Evolutionary conservation across 2,888 invertebrate species (phyloP).

Genomic region (Pachymerium ferrugineum): DNA sequence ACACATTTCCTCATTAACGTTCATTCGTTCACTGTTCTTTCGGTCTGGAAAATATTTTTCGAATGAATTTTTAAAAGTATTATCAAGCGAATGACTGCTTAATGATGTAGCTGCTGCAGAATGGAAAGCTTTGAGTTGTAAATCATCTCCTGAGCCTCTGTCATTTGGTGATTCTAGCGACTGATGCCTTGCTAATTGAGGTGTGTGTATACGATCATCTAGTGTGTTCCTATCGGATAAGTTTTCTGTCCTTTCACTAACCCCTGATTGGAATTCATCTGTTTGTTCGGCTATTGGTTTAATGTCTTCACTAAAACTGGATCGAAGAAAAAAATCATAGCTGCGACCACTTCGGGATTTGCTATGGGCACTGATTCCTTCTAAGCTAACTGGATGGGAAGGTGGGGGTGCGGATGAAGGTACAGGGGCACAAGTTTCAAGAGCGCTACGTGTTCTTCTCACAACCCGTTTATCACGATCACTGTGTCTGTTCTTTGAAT

Average conservation of each 20-base stretch:
- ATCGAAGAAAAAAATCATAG: conserved; percentile 38
- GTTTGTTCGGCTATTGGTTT: conserved; percentile 81
- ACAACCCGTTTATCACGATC: conserved; percentile 38
- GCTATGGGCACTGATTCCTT: conserved; percentile 39
- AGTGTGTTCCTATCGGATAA: background rate
- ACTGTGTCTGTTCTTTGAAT: conserved; percentile 12
- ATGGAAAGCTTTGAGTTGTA: background rate
- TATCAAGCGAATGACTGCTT: conserved; percentile 38
- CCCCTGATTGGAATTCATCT: conserved; percentile 64
- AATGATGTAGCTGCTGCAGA: conserved; percentile 27
- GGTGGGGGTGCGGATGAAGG: conserved; percentile 39
- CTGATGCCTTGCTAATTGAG: conserved; percentile 38
- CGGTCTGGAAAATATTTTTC: conserved; percentile 30
- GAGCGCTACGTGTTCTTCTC: conserved; percentile 44
- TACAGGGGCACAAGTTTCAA: conserved; percentile 41
- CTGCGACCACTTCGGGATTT: conserved; percentile 32
- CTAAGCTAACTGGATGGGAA: conserved; percentile 42
- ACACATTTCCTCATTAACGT: background rate
- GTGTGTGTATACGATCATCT: conserved; percentile 30
- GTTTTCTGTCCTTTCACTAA: conserved; percentile 47
- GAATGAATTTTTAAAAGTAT: conserved; percentile 35
- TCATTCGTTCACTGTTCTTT: conserved; percentile 9
- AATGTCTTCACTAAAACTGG: conserved; percentile 63
- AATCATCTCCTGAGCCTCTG: background rate
- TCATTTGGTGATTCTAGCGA: conserved; percentile 37